Percentiles rank a stretch among this genome's conserved stretches.
Evolutionary conservation across 2,797 vertebrate genomes (phyloP).

Genomic region (Gymnocypris eckloni): DNA sequence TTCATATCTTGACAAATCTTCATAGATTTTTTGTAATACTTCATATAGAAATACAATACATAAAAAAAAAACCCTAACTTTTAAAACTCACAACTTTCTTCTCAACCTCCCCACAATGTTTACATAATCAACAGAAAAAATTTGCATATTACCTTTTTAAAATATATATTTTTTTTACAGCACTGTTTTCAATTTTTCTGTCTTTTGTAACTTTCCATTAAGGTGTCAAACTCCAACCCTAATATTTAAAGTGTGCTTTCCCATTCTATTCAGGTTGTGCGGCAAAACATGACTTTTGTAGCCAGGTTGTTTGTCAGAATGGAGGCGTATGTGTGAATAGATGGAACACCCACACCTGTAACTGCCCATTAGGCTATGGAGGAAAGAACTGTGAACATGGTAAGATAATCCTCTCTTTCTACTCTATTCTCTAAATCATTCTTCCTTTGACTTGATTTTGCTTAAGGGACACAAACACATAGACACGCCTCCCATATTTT

Average conservation of each 20-base stretch:
- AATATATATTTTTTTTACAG: neutral
- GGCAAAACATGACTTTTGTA: slow-evolving; percentile 83
- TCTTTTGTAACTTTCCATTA: slow-evolving; percentile 3
- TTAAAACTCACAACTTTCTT: neutral
- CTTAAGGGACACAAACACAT: slow-evolving; percentile 23
- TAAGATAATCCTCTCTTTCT: slow-evolving; percentile 60
- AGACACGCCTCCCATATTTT: neutral
- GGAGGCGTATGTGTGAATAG: slow-evolving; percentile 84
- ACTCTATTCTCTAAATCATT: slow-evolving; percentile 13
- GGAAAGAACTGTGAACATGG: slow-evolving; percentile 91
- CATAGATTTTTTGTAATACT: no score
- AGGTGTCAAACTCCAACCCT: slow-evolving; percentile 12
- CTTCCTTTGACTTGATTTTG: neutral
- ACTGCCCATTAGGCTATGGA: slow-evolving; percentile 81
- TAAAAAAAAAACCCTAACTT: neutral
- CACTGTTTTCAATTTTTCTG: neutral
- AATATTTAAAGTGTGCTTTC: neutral
- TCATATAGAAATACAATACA: no score
- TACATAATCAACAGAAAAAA: neutral
- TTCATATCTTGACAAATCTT: neutral
- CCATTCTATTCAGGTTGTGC: slow-evolving; percentile 77
- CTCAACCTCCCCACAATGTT: neutral
- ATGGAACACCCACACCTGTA: slow-evolving; percentile 84
- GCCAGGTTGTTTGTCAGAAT: slow-evolving; percentile 79
- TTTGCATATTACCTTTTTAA: neutral